A percentile compares a stretch with the other conserved stretches of the same genome.
These are phyloP conservation scores for Ciconia maguari DNA, from an alignment of 2,113 vertebrate genomes.

Conservation along the genomic window DNA sequence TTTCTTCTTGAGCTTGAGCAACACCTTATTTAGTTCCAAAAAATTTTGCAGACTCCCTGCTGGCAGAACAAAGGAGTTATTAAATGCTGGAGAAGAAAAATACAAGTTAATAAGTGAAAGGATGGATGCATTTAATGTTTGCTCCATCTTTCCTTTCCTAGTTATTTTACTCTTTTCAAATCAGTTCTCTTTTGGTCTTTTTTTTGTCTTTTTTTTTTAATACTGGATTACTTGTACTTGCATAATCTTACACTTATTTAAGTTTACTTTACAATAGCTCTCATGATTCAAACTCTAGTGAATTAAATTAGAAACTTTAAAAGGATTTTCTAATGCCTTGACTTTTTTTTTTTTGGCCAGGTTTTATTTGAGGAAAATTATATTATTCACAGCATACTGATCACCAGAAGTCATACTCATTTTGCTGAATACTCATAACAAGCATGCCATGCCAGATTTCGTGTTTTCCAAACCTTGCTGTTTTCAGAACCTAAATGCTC, in stretches of 20 bases:
- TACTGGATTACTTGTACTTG: background rate
- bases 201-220: background rate
- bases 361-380: background rate
- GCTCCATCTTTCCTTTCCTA: background rate
- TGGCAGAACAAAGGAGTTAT: background rate
- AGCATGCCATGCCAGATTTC: background rate
- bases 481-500: slow-evolving; percentile 3
- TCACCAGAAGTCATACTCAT: background rate
- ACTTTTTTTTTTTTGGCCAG: background rate
- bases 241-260: background rate
- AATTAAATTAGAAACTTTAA: background rate
- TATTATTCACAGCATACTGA: background rate
- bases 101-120: background rate
- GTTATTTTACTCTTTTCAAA: background rate
- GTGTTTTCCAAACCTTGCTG: background rate
- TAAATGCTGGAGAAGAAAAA: background rate
- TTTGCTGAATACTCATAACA: background rate
- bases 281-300: background rate
- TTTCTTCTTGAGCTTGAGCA: background rate
- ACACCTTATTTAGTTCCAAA: background rate
- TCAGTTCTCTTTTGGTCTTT: background rate
- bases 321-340: background rate
- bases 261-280: background rate
- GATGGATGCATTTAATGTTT: background rate
- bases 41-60: background rate